Evolutionary conservation across 2,113 vertebrate genomes (phyloP).

Genomic region (Callipepla californica): DNA sequence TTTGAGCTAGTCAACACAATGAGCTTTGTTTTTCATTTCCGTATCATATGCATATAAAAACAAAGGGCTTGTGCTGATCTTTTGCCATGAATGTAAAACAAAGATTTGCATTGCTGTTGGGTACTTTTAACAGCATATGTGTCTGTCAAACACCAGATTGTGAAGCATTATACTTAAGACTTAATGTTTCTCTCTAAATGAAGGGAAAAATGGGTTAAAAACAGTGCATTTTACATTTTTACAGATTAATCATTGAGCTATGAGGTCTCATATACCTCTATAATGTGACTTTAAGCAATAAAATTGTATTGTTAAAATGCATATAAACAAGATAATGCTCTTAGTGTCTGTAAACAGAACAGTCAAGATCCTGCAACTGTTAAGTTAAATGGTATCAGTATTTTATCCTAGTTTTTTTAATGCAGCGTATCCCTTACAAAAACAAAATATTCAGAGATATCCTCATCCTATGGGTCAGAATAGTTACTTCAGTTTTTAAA

Average conservation of each 20-base stretch:
- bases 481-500: neutral
- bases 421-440: neutral
- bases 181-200: conserved; percentile 14
- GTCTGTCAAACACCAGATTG: conserved; percentile 45
- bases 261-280: conserved; percentile 63
- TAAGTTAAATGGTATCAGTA: neutral
- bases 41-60: conserved; percentile 55
- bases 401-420: neutral
- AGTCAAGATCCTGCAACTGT: neutral
- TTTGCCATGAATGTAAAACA: conserved; percentile 54
- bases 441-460: neutral
- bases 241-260: neutral
- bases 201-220: conserved; percentile 18
- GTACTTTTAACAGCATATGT: conserved; percentile 28
- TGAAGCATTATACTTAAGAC: conserved; percentile 39
- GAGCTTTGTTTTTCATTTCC: conserved; percentile 76
- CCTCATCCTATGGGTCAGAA: neutral
- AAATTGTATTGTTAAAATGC: neutral
- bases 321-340: neutral
- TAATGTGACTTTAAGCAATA: neutral
- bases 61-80: conserved; percentile 80
- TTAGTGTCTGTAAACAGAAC: neutral
- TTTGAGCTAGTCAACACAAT: conserved; percentile 67
- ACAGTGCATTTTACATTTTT: neutral
- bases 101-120: conserved; percentile 70